Base-by-base conservation (phyloP, 2,888 invertebrate genomes). In the Diarsia rubi region DNA sequence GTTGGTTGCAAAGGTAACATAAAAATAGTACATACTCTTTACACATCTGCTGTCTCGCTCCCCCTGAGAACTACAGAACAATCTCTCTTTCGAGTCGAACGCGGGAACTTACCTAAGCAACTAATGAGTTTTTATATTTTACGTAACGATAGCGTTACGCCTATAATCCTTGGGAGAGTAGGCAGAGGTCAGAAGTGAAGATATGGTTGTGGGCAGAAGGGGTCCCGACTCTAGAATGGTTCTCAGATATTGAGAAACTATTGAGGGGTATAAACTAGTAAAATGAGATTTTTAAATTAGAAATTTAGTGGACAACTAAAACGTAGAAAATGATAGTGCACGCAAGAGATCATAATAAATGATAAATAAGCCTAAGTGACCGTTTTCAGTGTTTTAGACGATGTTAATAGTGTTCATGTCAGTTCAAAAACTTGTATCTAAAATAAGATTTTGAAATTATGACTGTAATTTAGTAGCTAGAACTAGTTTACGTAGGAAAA, bases 41-140 rank as follows among this genome's bases (percentile, higher is more conserved):
- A 49, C 66, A 82, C 73, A 69, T 63, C 24, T 73, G 73, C 69
- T 24, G 4, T 82, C 82, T 86, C 82, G 69, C 86, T 82, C 86
- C 12, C n/a, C 79, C 72, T 82, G 86, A 78, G 82, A 86, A 82
- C 67, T 57, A 57, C n/a, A 83, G 79, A 86, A 82, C 82, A 83
- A 86, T 86, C 86, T 82, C 81, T 82, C 82, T 86, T 78, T 69
- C 79, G 73, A 78, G 54, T 78, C 63, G 78, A 68, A 73, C 85
- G 83, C 82, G 86, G 77, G 84, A 81, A 85, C 81, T 81, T 82
- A 82, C 62, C 67, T 73, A 83, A 73, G 79, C 83, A 72, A 72
- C 72, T 73, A 86, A 82, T 82, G 79, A 82, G 78, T 82, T 86
- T 86, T 82, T 85, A 75, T 82, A 70, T 82, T 73, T 82, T 83